phyloP scores from a whole-genome alignment of 2,113 vertebrate genomes.

The Spea multiplicata region DNA sequence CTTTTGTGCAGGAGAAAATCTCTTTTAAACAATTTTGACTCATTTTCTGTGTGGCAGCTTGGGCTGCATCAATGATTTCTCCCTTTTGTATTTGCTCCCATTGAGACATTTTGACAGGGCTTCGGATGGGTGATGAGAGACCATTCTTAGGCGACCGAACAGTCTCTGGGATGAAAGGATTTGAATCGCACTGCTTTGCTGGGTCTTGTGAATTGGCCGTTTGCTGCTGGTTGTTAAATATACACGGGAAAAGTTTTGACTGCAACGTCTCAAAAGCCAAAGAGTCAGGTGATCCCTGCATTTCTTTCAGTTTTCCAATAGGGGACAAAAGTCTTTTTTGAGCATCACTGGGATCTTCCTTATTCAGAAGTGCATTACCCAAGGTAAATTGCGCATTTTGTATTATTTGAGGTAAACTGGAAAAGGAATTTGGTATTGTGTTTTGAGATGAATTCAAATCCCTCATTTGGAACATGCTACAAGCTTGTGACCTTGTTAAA shows the following conservation, averaged over 20 bases:
- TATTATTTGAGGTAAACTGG: constrained; percentile 63
- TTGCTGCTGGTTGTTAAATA: constrained; percentile 67
- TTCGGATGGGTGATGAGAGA: constrained; percentile 68
- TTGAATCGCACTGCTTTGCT: constrained; percentile 62
- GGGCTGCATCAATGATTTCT: constrained; percentile 69
- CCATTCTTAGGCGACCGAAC: constrained; percentile 64
- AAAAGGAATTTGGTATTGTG: constrained; percentile 65
- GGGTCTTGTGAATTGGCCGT: constrained; percentile 60
- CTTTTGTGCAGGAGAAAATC: constrained; percentile 64
- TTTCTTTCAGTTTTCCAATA: constrained; percentile 64
- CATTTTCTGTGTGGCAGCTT: constrained; percentile 64
- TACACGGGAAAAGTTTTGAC: constrained; percentile 58
- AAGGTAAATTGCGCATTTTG: constrained; percentile 61
- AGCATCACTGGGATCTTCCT: constrained; percentile 61
- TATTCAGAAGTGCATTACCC: constrained; percentile 58
- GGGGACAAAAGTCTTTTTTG: constrained; percentile 63
- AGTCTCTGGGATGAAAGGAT: constrained; percentile 59
- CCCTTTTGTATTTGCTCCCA: constrained; percentile 70
- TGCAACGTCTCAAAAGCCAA: constrained; percentile 55
- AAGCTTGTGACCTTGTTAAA: constrained; percentile 61
- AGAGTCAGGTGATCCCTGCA: constrained; percentile 55
- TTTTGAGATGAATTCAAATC: constrained; percentile 66
- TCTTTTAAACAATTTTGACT: constrained; percentile 65
- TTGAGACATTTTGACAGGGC: constrained; percentile 67
- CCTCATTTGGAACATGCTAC: constrained; percentile 66